A percentile compares a stretch with the other conserved stretches of the same genome.
phyloP scores from a whole-genome alignment of 2,888 invertebrate species.

The Anodontia alba region DNA sequence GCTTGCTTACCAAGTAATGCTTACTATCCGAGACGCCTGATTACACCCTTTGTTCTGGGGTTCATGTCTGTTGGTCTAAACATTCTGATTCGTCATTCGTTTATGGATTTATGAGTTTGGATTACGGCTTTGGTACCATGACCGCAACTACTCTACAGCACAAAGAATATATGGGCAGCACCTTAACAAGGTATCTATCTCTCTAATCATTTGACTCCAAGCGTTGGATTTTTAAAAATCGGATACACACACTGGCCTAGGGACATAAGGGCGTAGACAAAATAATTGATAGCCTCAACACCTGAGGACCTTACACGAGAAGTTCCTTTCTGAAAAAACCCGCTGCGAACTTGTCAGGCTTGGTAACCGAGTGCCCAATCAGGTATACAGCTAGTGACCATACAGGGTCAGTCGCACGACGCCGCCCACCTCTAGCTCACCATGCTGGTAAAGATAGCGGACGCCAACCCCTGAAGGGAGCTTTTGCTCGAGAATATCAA shows the following conservation, averaged over 20 bases:
- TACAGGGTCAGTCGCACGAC: background rate
- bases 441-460: too few species aligned
- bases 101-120: too few species aligned
- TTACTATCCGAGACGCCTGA: too few species aligned
- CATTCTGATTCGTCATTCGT: too few species aligned
- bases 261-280: background rate
- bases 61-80: too few species aligned
- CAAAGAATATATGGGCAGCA: slow-evolving; percentile 5
- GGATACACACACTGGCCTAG: background rate
- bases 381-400: background rate
- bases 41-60: too few species aligned
- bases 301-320: background rate
- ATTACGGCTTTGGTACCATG: too few species aligned
- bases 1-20: too few species aligned
- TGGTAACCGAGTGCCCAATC: slow-evolving; percentile 8
- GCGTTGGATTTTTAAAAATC: background rate
- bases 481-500: too few species aligned
- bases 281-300: background rate
- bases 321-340: slow-evolving; percentile 7
- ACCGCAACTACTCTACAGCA: background rate
- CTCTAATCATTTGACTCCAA: slow-evolving; percentile 1
- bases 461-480: too few species aligned
- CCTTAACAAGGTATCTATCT: background rate
- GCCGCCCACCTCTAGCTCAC: too few species aligned
- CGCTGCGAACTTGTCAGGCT: background rate